Evolutionary conservation across 2,797 vertebrate species (phyloP).

Genomic region (Xiphorhynchus erythropygius): DNA sequence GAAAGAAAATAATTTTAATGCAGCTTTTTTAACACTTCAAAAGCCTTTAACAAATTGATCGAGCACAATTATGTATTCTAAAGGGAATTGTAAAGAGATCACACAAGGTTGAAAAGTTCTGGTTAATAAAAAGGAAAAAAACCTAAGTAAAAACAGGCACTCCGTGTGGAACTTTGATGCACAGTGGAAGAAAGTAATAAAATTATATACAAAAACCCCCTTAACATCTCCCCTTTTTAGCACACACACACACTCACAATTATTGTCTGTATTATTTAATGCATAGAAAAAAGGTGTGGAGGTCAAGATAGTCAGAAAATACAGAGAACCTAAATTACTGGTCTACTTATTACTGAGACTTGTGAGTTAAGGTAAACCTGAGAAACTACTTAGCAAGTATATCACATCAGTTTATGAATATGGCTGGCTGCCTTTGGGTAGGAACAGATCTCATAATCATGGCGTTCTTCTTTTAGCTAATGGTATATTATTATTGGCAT

Average conservation of each 20-base stretch:
- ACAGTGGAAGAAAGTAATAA: constrained; percentile 67
- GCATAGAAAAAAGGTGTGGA: background rate
- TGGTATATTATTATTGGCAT: background rate
- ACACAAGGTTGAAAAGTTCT: constrained; percentile 84
- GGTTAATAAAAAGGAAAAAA: constrained; percentile 70
- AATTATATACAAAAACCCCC: background rate
- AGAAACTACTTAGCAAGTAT: background rate
- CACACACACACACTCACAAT: background rate
- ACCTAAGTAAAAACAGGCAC: constrained; percentile 68
- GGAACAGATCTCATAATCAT: background rate
- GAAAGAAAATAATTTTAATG: constrained; percentile 86
- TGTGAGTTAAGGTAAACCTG: constrained; percentile 4
- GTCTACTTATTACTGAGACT: background rate
- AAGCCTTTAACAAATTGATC: constrained; percentile 84
- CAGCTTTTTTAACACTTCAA: constrained; percentile 85
- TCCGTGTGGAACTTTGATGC: constrained; percentile 65
- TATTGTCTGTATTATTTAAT: background rate
- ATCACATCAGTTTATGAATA: background rate
- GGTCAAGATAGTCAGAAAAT: constrained; percentile 24
- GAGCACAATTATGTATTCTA: constrained; percentile 84
- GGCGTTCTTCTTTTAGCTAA: background rate
- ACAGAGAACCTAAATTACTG: background rate
- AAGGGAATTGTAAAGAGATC: constrained; percentile 83
- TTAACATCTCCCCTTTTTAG: constrained; percentile 8
- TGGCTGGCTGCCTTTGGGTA: background rate